These are phyloP conservation scores for Sebastes itinus DNA, from an alignment of 2,797 vertebrate genomes.

Conservation along the genomic window DNA sequence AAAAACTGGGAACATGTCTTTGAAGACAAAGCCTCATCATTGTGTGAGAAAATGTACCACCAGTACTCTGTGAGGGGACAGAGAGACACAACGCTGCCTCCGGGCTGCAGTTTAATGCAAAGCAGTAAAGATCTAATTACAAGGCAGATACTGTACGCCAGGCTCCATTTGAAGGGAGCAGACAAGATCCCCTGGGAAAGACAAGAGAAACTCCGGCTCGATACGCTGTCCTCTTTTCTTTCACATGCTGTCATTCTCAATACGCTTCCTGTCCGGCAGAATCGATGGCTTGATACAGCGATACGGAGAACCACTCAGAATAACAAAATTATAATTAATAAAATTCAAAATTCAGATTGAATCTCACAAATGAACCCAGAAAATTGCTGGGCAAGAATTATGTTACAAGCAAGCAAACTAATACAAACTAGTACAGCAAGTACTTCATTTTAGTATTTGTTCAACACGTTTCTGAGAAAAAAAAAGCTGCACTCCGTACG, in stretches of 20 bases:
- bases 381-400: neutral
- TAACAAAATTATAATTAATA: neutral
- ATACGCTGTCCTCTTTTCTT: conserved; percentile 38
- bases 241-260: conserved; percentile 30
- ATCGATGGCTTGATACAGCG: conserved; percentile 16
- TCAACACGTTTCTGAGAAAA: neutral
- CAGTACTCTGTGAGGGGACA: conserved; percentile 12
- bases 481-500: neutral
- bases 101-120: conserved; percentile 46
- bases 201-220: conserved; percentile 31
- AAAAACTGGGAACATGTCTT: neutral
- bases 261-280: conserved; percentile 11
- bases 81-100: conserved; percentile 26
- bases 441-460: too few relatives aligned
- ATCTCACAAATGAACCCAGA: neutral
- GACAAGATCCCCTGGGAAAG: conserved; percentile 42
- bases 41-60: conserved; percentile 20
- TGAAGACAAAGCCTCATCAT: neutral
- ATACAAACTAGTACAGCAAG: neutral
- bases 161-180: conserved; percentile 14
- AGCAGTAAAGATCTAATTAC: conserved; percentile 63
- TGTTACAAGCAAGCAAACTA: neutral
- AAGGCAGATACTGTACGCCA: conserved; percentile 44
- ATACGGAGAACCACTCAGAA: neutral
- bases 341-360: too few relatives aligned